These are phyloP conservation scores for Aurelia coerulea DNA, from an alignment of 30 jellyfish, hydroid and myxozoan species.

Conservation along the genomic window DNA sequence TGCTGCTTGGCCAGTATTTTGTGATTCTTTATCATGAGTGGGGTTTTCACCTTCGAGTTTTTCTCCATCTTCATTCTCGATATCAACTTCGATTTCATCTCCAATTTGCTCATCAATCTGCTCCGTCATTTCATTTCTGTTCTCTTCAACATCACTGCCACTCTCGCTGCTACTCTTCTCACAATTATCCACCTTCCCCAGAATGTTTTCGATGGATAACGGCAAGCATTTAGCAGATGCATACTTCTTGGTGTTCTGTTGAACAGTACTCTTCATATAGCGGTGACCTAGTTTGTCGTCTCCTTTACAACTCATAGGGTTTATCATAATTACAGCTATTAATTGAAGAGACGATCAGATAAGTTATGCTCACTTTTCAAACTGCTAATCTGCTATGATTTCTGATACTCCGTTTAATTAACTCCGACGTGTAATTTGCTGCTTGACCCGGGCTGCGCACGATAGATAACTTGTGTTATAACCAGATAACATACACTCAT, in stretches of 20 bases:
- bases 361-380: constrained; percentile 19
- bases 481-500: neutral
- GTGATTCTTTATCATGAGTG: constrained; percentile 20
- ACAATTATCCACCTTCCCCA: constrained; percentile 55
- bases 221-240: constrained; percentile 55
- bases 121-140: neutral
- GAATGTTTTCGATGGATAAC: constrained; percentile 72
- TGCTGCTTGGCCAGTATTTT: constrained; percentile 10
- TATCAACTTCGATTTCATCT: constrained; percentile 51
- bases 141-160: constrained; percentile 18
- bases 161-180: constrained; percentile 13
- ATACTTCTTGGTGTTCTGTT: constrained; percentile 41
- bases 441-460: constrained; percentile 49
- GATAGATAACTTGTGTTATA: constrained; percentile 49
- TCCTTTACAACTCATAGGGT: constrained; percentile 18
- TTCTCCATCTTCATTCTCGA: constrained; percentile 34
- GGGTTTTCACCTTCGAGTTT: constrained; percentile 14
- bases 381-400: neutral
- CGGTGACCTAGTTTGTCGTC: constrained; percentile 60
- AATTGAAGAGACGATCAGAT: constrained; percentile 39
- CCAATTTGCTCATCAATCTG: constrained; percentile 2
- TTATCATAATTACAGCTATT: constrained; percentile 39
- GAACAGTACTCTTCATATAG: constrained; percentile 53
- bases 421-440: neutral
- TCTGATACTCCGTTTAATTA: too few species aligned